phyloP scores from a whole-genome alignment of 2,888 invertebrate species.

The Drosophila mettleri region DNA sequence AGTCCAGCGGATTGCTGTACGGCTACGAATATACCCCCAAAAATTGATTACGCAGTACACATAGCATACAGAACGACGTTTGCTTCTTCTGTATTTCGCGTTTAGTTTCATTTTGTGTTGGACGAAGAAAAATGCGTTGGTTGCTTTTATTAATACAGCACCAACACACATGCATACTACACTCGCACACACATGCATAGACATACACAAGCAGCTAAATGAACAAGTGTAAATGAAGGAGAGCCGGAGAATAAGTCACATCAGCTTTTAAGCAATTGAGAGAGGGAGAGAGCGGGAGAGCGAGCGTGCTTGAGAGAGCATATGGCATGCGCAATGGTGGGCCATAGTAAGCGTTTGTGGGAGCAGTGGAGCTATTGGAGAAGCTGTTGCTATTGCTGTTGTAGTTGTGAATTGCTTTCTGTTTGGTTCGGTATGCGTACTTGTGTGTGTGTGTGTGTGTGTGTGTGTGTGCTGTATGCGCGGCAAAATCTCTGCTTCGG shows the following conservation, averaged over 20 bases:
- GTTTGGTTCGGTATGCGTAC: constrained; percentile 35
- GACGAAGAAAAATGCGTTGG: constrained; percentile 72
- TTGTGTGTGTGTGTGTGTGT: constrained; percentile 39
- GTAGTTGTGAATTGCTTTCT: constrained; percentile 42
- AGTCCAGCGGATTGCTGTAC: constrained; percentile 43
- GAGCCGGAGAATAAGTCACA: constrained; percentile 28
- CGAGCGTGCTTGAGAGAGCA: neutral
- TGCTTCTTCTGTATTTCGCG: constrained; percentile 49
- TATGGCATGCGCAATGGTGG: constrained; percentile 53
- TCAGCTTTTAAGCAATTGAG: constrained; percentile 52
- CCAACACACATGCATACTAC: constrained; percentile 45
- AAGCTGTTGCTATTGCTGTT: constrained; percentile 51
- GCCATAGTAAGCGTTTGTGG: neutral
- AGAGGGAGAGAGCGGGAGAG: neutral
- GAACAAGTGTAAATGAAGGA: constrained; percentile 61
- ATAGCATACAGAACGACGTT: constrained; percentile 38
- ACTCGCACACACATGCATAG: constrained; percentile 11
- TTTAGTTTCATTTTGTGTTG: constrained; percentile 63
- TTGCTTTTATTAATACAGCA: constrained; percentile 77
- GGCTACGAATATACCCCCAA: constrained; percentile 39
- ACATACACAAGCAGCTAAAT: constrained; percentile 9
- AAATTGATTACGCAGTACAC: constrained; percentile 75
- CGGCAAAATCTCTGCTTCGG: constrained; percentile 61
- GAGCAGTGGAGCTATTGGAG: constrained; percentile 26
- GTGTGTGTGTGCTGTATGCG: constrained; percentile 56